phyloP scores from a whole-genome alignment of 1,140 invertebrate genomes.

The Neodiprion fabricii region DNA sequence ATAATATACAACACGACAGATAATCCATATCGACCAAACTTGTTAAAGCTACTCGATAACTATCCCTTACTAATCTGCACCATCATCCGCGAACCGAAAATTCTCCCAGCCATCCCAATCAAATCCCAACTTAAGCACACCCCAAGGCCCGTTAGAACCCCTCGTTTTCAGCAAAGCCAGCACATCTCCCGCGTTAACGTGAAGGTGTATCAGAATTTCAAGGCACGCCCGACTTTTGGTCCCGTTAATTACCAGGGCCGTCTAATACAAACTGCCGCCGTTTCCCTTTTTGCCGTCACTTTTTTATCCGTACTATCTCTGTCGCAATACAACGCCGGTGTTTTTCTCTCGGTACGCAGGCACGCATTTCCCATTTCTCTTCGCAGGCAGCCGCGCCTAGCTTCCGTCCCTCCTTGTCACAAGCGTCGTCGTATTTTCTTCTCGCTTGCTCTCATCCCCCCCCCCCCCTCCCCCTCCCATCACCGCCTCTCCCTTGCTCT shows the following conservation, averaged over 20 bases:
- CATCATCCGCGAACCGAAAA: no score
- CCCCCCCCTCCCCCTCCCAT: not conserved
- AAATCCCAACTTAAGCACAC: no score
- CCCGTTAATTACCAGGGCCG: conserved; percentile 20
- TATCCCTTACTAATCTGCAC: no score
- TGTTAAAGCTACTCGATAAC: no score
- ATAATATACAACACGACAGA: no score
- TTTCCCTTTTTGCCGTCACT: conserved; percentile 38
- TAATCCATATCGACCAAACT: no score
- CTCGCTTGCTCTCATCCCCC: conserved; percentile 23
- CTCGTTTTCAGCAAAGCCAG: no score
- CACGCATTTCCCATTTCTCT: conserved; percentile 18
- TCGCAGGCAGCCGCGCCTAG: conserved; percentile 25
- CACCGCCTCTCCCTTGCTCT: conserved; percentile 20
- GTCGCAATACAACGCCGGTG: conserved; percentile 3
- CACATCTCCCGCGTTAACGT: no score
- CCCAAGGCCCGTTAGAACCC: no score
- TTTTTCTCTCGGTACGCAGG: conserved; percentile 21
- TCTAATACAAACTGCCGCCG: conserved; percentile 30
- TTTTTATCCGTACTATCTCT: conserved; percentile 23
- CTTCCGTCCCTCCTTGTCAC: conserved; percentile 26
- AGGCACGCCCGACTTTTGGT: not conserved
- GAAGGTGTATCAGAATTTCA: no score
- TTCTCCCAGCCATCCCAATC: no score
- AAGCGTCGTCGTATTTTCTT: conserved; percentile 17